Evolutionary conservation across 2,113 vertebrate genomes (phyloP).

Genomic region (Myanophis thanlyinensis): DNA sequence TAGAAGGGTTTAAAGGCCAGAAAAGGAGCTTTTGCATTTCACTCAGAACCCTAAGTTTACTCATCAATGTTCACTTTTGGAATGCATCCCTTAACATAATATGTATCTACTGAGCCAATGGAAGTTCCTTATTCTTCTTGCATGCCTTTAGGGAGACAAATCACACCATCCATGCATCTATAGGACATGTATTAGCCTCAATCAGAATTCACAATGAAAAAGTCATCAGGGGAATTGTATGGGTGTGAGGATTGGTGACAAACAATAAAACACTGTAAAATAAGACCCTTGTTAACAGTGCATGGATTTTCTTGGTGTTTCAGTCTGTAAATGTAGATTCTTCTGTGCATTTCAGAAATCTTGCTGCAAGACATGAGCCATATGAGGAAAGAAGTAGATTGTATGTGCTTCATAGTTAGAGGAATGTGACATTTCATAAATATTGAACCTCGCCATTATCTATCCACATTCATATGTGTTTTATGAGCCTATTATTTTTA

Average conservation of each 20-base stretch:
- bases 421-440: constrained; percentile 39
- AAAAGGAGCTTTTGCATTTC: not conserved
- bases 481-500: constrained; percentile 50
- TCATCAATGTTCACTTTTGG: not conserved
- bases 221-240: not conserved
- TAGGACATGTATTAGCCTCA: not conserved
- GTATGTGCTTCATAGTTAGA: not conserved
- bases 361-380: not conserved
- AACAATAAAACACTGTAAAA: not conserved
- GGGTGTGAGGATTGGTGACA: not conserved
- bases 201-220: not conserved
- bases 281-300: not conserved
- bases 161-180: not conserved
- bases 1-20: not conserved
- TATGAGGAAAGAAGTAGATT: not conserved
- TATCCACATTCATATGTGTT: constrained; percentile 43
- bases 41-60: not conserved
- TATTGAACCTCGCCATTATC: not conserved
- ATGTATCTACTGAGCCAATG: not conserved
- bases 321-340: not conserved
- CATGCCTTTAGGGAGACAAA: not conserved
- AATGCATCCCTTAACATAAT: not conserved
- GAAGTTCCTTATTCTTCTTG: not conserved
- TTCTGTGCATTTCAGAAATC: not conserved
- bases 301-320: not conserved